Evolutionary conservation across 2,797 vertebrate genomes (phyloP).

Genomic region (Cottoperca gobio): DNA sequence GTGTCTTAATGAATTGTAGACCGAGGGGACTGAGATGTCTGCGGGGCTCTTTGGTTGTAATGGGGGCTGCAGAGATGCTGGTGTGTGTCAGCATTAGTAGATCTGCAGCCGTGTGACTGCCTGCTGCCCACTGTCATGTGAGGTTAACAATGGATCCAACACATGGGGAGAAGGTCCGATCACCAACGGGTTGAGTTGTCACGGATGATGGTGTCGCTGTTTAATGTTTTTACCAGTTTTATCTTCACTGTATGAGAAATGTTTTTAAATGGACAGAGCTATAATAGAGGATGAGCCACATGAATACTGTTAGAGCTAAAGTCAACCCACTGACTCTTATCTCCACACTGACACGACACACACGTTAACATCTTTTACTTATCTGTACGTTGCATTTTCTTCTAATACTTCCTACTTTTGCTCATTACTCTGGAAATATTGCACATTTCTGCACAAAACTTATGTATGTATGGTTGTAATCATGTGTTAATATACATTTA

Average conservation of each 20-base stretch:
- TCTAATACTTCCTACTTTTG: no score
- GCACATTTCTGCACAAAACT: no score
- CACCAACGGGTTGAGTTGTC: conserved; percentile 6
- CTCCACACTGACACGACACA: no score
- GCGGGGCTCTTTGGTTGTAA: conserved; percentile 38
- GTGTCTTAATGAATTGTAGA: conserved; percentile 54
- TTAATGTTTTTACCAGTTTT: conserved; percentile 23
- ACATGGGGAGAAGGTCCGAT: neutral
- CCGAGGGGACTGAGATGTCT: conserved; percentile 48
- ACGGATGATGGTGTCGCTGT: conserved; percentile 28
- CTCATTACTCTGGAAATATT: no score
- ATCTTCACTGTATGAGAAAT: neutral
- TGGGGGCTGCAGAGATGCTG: conserved; percentile 13
- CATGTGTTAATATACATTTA: neutral
- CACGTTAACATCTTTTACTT: no score
- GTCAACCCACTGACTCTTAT: no score
- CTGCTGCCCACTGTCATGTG: conserved; percentile 26
- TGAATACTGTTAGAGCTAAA: neutral
- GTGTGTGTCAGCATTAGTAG: conserved; percentile 38
- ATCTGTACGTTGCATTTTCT: no score
- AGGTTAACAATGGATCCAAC: conserved; percentile 42
- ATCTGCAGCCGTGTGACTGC: conserved; percentile 6
- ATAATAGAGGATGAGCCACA: neutral
- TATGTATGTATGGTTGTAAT: neutral
- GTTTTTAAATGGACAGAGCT: neutral